Percentiles rank a stretch among this genome's conserved stretches.
These are phyloP conservation scores for Notocelia uddmanniana DNA, from an alignment of 2,888 invertebrate species.

Conservation along the genomic window DNA sequence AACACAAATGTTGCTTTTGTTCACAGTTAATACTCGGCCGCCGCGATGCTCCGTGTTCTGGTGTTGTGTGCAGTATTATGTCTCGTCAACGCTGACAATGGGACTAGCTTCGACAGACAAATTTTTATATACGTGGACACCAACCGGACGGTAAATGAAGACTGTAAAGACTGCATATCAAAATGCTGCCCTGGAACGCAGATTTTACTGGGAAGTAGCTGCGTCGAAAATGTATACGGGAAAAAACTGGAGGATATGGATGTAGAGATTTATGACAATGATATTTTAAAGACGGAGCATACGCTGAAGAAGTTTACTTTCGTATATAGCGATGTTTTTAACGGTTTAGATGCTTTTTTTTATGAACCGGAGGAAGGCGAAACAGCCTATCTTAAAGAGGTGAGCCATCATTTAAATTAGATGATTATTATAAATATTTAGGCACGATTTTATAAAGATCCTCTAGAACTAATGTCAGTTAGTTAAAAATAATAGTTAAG, in stretches of 20 bases:
- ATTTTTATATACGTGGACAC: not conserved
- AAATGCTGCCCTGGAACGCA: constrained; percentile 5
- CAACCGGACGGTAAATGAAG: not conserved
- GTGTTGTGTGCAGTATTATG: not conserved
- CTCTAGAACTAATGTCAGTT: too few relatives aligned
- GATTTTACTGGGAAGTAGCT: not conserved
- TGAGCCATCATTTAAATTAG: not conserved
- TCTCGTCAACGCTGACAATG: not conserved
- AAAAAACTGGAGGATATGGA: constrained; percentile 1
- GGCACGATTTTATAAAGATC: too few relatives aligned
- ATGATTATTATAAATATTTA: too few relatives aligned
- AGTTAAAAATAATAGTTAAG: too few relatives aligned
- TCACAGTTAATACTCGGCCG: not conserved
- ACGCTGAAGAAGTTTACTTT: not conserved
- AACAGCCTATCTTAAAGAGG: not conserved
- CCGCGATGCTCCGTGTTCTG: not conserved
- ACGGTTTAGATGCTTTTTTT: not conserved
- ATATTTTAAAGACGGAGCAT: not conserved
- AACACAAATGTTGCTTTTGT: not conserved
- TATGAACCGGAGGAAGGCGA: not conserved
- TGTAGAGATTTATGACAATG: not conserved
- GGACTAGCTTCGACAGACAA: not conserved
- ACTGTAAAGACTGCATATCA: not conserved
- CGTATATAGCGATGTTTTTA: constrained; percentile 4
- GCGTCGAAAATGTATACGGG: constrained; percentile 3